Conservation (phyloP, 2,888 invertebrate species). For the Drosophila buzzatii region DNA sequence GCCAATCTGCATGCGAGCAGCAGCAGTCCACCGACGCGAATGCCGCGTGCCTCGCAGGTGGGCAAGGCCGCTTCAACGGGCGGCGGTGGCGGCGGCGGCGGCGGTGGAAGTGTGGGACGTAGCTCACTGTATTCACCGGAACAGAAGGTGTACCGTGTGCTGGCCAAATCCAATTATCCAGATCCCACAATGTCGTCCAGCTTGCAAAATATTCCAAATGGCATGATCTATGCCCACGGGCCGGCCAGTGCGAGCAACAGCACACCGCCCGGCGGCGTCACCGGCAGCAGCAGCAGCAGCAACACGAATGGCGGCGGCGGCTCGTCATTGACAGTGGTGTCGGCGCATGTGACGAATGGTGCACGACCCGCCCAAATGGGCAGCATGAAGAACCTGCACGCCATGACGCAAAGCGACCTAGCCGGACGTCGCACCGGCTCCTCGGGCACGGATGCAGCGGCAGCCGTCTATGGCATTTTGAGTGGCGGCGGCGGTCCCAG, state of each 20-base stretch:
- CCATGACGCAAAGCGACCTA: slow-evolving; percentile 84
- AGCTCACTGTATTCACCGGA: slow-evolving; percentile 84
- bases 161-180: slow-evolving; percentile 84
- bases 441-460: slow-evolving; percentile 51
- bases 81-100: slow-evolving; percentile 45
- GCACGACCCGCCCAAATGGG: slow-evolving; percentile 73
- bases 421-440: slow-evolving; percentile 76
- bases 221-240: slow-evolving; percentile 82
- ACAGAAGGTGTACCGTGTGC: slow-evolving; percentile 84
- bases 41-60: slow-evolving; percentile 82
- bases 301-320: slow-evolving; percentile 52
- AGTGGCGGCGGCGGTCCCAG: slow-evolving; percentile 58
- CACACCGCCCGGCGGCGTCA: slow-evolving; percentile 45
- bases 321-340: slow-evolving; percentile 46
- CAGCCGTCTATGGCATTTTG: slow-evolving; percentile 70
- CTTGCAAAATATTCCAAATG: slow-evolving; percentile 85
- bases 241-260: slow-evolving; percentile 65
- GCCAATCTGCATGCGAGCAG: slow-evolving; percentile 52
- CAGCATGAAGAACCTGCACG: slow-evolving; percentile 83
- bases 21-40: slow-evolving; percentile 83
- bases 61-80: slow-evolving; percentile 64
- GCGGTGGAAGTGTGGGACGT: slow-evolving; percentile 67
- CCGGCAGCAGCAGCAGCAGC: slow-evolving; percentile 27
- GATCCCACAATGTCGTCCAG: slow-evolving; percentile 85
- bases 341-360: slow-evolving; percentile 67